phyloP scores from a whole-genome alignment of 2,797 vertebrate species.

The Mormyrus hasselquistii region DNA sequence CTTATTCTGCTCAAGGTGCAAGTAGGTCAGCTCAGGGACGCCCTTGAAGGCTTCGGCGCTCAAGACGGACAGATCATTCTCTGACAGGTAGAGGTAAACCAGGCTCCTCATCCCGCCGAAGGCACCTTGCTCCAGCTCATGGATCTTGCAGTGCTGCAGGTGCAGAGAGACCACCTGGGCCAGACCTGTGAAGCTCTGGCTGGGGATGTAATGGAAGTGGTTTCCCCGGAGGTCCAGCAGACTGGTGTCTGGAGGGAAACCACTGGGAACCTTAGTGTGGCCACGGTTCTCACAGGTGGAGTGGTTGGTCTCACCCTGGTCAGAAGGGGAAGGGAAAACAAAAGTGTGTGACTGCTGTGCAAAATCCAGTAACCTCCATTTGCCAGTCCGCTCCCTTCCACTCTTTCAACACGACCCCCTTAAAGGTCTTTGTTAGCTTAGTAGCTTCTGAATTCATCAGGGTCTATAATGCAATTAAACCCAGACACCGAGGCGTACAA shows the following conservation, averaged over 20 bases:
- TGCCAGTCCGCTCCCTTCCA: not conserved
- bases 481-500: not conserved
- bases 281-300: conserved; percentile 70
- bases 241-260: conserved; percentile 67
- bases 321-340: not conserved
- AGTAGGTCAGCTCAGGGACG: conserved; percentile 72
- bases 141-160: conserved; percentile 77
- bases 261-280: conserved; percentile 72
- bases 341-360: not conserved
- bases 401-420: not conserved
- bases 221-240: conserved; percentile 80
- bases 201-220: conserved; percentile 64
- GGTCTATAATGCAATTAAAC: not conserved
- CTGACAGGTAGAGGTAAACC: conserved; percentile 84
- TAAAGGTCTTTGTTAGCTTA: not conserved
- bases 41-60: conserved; percentile 67
- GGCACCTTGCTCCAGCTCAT: conserved; percentile 63
- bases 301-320: conserved; percentile 60
- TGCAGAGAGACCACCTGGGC: conserved; percentile 77
- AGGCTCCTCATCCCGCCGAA: conserved; percentile 75
- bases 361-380: not conserved
- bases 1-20: conserved; percentile 79
- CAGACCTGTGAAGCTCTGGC: conserved; percentile 67
- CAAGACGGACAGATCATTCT: conserved; percentile 73
- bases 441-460: not conserved